Base-by-base conservation (phyloP, 2,888 invertebrate genomes). In the Synergus laeviventris region DNA sequence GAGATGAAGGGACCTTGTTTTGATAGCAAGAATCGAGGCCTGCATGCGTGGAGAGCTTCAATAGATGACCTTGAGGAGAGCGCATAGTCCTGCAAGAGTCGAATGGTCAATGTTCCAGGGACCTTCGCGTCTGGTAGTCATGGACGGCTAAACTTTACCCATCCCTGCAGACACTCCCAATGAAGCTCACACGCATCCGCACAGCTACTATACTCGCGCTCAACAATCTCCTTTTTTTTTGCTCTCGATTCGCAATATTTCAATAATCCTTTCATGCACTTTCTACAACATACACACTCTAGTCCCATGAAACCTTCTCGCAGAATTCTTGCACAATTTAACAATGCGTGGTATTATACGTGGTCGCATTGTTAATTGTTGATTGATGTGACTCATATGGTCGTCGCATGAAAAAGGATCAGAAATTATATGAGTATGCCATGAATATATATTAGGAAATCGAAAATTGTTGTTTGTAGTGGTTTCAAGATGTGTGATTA, bases 51-150 rank as follows among this genome's bases (percentile, higher is more conserved):
- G 77, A 74, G 74, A 64, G 78, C 78, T 76, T 82, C 80, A 81
- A 81, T 86, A 82, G 86, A 85, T 87, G 74, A 74, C 74, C 74
- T 74, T 74, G 59, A 60, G 5, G 24, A 42, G 59, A 60, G 16
- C 60, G 16, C 60, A 60, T 60, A 83, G 82, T 87, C 86, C 87
- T 88, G 87, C 85, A 86, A 87, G 85, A 87, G 85, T 86, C 86
- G 86, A 87, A 87, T 89, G 88, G 88, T 89, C 88, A 88, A 88
- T 85, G 88, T 88, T 88, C 88, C 88, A 82, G 86, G 87, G 87
- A 87, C 88, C 88, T 88, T 88, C 88, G 85, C 78, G 49, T 74
- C 74, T 74, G 56, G 59, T 74, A 74, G 74, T 87, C 87, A 86
- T 79, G 87, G 86, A 87, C 87, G 84, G 84, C 79, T 81, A 77